Evolutionary conservation across 1,140 invertebrate genomes (phyloP).

Genomic region (Ectropis grisescens): DNA sequence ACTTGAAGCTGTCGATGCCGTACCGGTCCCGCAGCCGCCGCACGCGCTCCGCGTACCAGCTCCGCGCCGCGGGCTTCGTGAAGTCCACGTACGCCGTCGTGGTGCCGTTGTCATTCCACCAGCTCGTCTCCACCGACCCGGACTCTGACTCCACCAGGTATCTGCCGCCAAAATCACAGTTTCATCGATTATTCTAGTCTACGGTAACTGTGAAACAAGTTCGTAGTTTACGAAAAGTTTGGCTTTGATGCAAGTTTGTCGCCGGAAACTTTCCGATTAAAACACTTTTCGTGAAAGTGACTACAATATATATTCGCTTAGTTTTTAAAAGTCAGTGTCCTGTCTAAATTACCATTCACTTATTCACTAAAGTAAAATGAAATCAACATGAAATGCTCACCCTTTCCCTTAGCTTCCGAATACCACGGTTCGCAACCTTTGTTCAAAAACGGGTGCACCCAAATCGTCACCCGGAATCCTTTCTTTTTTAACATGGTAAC

Average conservation of each 20-base stretch:
- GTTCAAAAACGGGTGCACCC: slow-evolving; percentile 90
- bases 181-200: too few relatives aligned
- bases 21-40: slow-evolving; percentile 64
- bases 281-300: too few relatives aligned
- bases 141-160: slow-evolving; percentile 71
- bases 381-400: too few relatives aligned
- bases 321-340: too few relatives aligned
- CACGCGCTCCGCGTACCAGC: slow-evolving; percentile 79
- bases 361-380: too few relatives aligned
- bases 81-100: slow-evolving; percentile 77
- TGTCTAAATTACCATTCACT: too few relatives aligned
- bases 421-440: slow-evolving; percentile 74
- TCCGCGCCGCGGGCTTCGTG: slow-evolving; percentile 75
- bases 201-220: too few relatives aligned
- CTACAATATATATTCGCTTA: too few relatives aligned
- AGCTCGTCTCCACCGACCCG: slow-evolving; percentile 72
- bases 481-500: slow-evolving; percentile 67
- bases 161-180: too few relatives aligned
- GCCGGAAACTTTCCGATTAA: too few relatives aligned
- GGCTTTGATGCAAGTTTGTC: too few relatives aligned
- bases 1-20: slow-evolving; percentile 87
- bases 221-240: too few relatives aligned
- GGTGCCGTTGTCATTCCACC: slow-evolving; percentile 82
- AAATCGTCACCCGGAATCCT: slow-evolving; percentile 80
- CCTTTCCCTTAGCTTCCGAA: slow-evolving; percentile 60